Base-by-base conservation (phyloP, 2,888 invertebrate species). In the Helobdella robusta region DNA sequence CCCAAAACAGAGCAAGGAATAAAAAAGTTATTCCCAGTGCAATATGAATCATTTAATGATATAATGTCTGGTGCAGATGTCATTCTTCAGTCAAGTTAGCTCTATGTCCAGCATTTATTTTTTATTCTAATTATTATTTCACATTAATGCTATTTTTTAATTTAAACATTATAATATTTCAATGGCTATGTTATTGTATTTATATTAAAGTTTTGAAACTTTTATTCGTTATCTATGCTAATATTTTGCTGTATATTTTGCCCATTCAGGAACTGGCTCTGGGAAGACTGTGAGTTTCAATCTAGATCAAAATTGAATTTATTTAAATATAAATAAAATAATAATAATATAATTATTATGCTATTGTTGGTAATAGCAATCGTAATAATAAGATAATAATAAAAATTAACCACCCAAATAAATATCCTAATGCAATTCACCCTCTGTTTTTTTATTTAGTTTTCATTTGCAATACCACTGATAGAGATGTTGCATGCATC, bases 231-330 rank as follows among this genome's bases (percentile, higher is more conserved):
- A 15, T 40, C n/a, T n/a, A 40, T 15, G 44, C 4, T 34, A 25
- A 30, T 30, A 5, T 56, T 46, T 8, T 28, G 23, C 28, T n/a
- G 28, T 23, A 52, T 23, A 4, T 52, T 34, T 63, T 52, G 52
- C 54, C 36, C 64, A 69, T 52, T 1, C 69, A 76, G 76, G 76
- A 69, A 77, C 77, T 69, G 77, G 77, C 11, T 76, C 76, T 25
- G 77, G 77, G 46, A 77, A 77, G 70, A 77, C 77, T 20, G 76
- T 76, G 67, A 74, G 75, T 73, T 65, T 54, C n/a, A n/a, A n/a
- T n/a, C n/a, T n/a, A n/a, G n/a, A n/a, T n/a, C n/a, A n/a, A n/a
- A n/a, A n/a, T 46, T 35, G 34, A 32, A 30, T 30, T 56, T 3
- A 20, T n/a, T 56, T 30, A 56, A 6, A 30, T 56, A 5, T 30